Evolutionary conservation across 2,797 vertebrate species (phyloP).

Genomic region (Mico argentatus): DNA sequence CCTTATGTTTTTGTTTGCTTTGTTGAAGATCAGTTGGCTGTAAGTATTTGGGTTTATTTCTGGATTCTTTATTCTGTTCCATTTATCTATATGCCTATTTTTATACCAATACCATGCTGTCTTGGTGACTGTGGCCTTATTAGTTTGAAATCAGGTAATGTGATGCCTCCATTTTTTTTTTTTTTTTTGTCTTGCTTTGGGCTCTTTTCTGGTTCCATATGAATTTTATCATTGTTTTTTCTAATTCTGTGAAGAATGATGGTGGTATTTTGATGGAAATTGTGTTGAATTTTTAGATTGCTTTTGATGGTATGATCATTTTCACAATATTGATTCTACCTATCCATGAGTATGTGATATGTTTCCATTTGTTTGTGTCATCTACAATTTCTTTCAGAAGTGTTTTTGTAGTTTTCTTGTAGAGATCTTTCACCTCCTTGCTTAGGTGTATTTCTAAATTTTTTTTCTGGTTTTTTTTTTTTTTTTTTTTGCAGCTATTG

Average conservation of each 20-base stretch:
- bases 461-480: too few species aligned
- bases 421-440: too few species aligned
- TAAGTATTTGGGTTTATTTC: not conserved
- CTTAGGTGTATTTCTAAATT: too few species aligned
- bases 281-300: not conserved
- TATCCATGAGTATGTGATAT: not conserved
- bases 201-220: not conserved
- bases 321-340: not conserved
- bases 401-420: too few species aligned
- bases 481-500: too few species aligned
- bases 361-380: not conserved
- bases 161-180: not conserved
- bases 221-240: not conserved
- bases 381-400: not conserved
- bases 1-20: not conserved
- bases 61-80: not conserved
- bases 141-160: not conserved
- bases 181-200: not conserved
- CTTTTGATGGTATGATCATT: not conserved
- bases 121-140: not conserved
- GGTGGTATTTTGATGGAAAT: not conserved
- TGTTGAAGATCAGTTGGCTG: fast-evolving
- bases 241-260: not conserved
- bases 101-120: not conserved
- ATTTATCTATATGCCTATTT: not conserved